Evolutionary conservation across 2,888 invertebrate species (phyloP).

Genomic region (Apamea monoglypha): DNA sequence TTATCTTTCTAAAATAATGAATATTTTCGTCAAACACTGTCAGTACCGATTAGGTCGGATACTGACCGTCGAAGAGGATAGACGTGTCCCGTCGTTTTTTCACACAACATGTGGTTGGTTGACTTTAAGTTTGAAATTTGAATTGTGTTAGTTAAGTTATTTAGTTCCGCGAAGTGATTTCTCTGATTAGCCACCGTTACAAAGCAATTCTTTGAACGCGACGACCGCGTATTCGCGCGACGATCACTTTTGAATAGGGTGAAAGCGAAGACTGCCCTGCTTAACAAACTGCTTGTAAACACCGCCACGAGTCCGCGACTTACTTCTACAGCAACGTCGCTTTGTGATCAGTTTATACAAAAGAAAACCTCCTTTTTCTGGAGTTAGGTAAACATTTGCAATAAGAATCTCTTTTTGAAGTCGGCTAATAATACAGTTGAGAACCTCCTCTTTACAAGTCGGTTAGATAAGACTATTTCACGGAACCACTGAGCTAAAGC

Average conservation of each 20-base stretch:
- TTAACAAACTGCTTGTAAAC: constrained; percentile 67
- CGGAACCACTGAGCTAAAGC: not conserved
- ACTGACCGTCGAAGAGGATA: too few species aligned
- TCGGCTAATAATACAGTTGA: not conserved
- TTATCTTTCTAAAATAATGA: too few species aligned
- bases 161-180: not conserved
- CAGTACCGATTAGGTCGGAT: too few species aligned
- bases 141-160: too few species aligned
- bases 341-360: not conserved
- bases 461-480: constrained; percentile 27
- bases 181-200: not conserved
- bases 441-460: not conserved
- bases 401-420: not conserved
- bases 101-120: too few species aligned
- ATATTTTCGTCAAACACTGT: too few species aligned
- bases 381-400: not conserved
- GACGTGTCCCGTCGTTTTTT: too few species aligned
- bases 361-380: not conserved
- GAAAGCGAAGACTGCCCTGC: constrained; percentile 72
- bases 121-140: too few species aligned
- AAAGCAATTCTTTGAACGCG: not conserved
- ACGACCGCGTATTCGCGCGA: not conserved
- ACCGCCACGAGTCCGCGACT: constrained; percentile 64
- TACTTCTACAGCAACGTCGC: not conserved
- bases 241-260: constrained; percentile 53